phyloP scores from a whole-genome alignment of 2,888 invertebrate genomes.

The Epsilonema sp. region DNA sequence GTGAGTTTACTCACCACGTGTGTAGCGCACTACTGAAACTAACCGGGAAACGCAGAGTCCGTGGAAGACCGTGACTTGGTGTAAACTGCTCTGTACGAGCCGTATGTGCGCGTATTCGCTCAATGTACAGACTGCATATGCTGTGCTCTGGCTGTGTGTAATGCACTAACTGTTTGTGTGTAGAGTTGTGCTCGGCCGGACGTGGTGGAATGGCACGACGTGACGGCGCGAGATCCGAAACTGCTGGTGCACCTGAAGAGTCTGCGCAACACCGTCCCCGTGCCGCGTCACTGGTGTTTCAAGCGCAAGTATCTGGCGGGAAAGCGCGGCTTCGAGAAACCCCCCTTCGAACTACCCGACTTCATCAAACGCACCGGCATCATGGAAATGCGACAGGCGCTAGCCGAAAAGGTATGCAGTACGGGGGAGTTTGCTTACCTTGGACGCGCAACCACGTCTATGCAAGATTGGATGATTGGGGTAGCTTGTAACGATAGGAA shows the following conservation, averaged over 20 bases:
- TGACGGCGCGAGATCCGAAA: slow-evolving; percentile 88
- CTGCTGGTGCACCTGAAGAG: slow-evolving; percentile 44
- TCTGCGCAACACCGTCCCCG: slow-evolving; percentile 88
- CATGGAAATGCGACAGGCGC: slow-evolving; percentile 92
- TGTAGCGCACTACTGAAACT: too few relatives aligned
- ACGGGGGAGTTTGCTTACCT: too few relatives aligned
- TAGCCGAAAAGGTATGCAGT: slow-evolving; percentile 84
- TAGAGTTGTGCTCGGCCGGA: slow-evolving; percentile 65
- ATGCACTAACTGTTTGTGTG: slow-evolving; percentile 8
- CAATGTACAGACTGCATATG: not conserved
- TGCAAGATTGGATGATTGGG: too few relatives aligned
- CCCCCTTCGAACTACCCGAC: slow-evolving; percentile 91
- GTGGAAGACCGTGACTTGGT: too few relatives aligned
- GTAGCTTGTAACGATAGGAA: too few relatives aligned
- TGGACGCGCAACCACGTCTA: too few relatives aligned
- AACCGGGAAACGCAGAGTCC: too few relatives aligned
- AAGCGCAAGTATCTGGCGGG: slow-evolving; percentile 88
- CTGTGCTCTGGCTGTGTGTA: too few relatives aligned
- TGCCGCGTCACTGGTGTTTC: slow-evolving; percentile 65
- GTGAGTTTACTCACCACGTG: too few relatives aligned
- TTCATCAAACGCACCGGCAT: slow-evolving; percentile 99
- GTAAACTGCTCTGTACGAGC: slow-evolving; percentile 2
- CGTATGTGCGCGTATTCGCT: slow-evolving; percentile 1
- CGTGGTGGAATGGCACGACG: slow-evolving; percentile 99
- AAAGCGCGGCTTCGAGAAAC: slow-evolving; percentile 94